phyloP scores from a whole-genome alignment of 2,888 invertebrate genomes.

The Prosopocoilus inquinatus region DNA sequence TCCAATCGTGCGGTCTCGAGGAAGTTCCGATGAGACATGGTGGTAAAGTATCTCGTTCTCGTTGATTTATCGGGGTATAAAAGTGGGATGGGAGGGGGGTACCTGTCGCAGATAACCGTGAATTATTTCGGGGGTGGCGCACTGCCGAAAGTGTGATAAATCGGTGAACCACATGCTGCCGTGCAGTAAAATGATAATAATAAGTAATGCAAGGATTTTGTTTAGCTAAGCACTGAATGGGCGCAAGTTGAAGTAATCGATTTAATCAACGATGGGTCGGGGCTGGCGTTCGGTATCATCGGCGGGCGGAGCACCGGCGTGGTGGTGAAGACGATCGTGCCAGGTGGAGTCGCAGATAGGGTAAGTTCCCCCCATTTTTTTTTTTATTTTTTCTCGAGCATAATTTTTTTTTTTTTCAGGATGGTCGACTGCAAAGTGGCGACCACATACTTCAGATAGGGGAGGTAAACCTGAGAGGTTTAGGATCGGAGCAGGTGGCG shows the following conservation, averaged over 20 bases:
- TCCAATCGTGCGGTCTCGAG: too few species aligned
- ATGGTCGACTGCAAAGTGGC: slow-evolving; percentile 92
- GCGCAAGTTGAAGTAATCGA: slow-evolving; percentile 95
- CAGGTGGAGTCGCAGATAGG: slow-evolving; percentile 89
- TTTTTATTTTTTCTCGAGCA: background rate
- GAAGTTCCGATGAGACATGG: too few species aligned
- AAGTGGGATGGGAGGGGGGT: too few species aligned
- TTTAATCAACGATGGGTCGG: slow-evolving; percentile 87
- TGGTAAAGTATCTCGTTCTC: too few species aligned
- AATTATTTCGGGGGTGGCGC: too few species aligned
- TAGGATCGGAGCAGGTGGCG: slow-evolving; percentile 94
- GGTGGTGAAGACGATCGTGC: slow-evolving; percentile 89
- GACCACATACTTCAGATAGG: slow-evolving; percentile 97
- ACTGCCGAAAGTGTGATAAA: too few species aligned
- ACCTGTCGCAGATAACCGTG: too few species aligned
- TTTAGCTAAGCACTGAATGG: slow-evolving; percentile 90
- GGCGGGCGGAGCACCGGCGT: slow-evolving; percentile 90
- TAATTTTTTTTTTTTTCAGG: slow-evolving; percentile 56
- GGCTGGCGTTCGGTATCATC: slow-evolving; percentile 91
- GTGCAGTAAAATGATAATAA: too few species aligned
- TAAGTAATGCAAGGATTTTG: background rate
- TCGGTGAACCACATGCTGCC: too few species aligned
- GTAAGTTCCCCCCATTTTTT: slow-evolving; percentile 55
- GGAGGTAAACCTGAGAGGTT: slow-evolving; percentile 91
- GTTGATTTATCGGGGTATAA: too few species aligned